Evolutionary conservation across 2,113 vertebrate genomes (phyloP), one percentile per base, ranked within the genome.

Genomic region (Carassius carassius): DNA sequence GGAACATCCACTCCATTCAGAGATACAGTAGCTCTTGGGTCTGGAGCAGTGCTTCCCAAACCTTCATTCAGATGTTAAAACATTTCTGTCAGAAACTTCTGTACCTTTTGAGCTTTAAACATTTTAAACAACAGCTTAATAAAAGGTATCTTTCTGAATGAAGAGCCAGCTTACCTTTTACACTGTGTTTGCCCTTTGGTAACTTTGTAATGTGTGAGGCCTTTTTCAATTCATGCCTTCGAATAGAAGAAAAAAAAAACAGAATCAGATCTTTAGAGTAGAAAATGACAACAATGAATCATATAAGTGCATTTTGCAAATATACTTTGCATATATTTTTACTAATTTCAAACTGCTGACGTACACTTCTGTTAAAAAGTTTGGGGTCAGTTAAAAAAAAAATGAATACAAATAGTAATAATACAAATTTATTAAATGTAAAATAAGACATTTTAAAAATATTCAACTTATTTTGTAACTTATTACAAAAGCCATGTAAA

Each of bases 151-250:
- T 72, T 69, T 86, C 84, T 11, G 13, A 49, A n/a, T 16, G 23
- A 49, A 47, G 3, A 0, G 14, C 29, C 37, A 1, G 29, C 77
- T 92, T 93, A 99, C 98, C 98, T 97, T 99, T 99, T 83, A 99
- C 97, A 65, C 98, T 99, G 93, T 99, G 98, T 86, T 99, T 99
- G 90, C 98, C 97, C 89, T 99, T 99, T 1, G 98, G 97, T 83
- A 99, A 54, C 87, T 99, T 99, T 84, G 96, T 96, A 89, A 99
- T 96, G 60, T 99, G 97, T 0, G 96, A 96, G 10, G 98, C 97
- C 21, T 97, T 97, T 93, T 99, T 99, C 85, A 99, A 90, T 81
- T 99, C 98, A 32, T 96, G 95, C 96, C 98, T 99, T 67, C 7
- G 41, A 41, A 9, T 73, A 83, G 32, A 90, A 56, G 91, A 74